Percentiles rank a stretch among this genome's conserved stretches.
Evolutionary conservation across 2,797 vertebrate genomes (phyloP).

Genomic region (Gymnothorax javanicus): DNA sequence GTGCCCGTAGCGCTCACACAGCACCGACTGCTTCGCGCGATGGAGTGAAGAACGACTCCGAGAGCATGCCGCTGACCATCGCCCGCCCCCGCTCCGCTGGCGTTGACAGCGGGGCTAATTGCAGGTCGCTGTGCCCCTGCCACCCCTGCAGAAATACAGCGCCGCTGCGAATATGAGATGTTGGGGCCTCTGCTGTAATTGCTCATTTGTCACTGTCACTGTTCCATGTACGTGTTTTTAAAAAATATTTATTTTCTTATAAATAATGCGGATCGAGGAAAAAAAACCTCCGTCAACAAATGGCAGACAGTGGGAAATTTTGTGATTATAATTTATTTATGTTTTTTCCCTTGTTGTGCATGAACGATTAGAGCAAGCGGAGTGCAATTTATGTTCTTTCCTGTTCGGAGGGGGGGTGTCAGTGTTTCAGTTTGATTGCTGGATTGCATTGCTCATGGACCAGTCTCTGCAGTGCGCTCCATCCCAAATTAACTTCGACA

Average conservation of each 20-base stretch:
- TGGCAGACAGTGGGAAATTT: conserved; percentile 6
- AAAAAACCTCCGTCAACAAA: conserved; percentile 50
- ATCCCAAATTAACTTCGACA: conserved; percentile 68
- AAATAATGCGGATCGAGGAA: conserved; percentile 46
- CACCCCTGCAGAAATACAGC: background rate
- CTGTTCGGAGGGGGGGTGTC: background rate
- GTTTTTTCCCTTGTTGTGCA: background rate
- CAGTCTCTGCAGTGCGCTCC: conserved; percentile 62
- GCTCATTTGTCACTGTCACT: conserved; percentile 74
- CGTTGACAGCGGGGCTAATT: conserved; percentile 66
- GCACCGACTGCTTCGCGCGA: conserved; percentile 43
- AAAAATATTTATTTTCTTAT: background rate
- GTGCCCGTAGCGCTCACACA: background rate
- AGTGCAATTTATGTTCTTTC: background rate
- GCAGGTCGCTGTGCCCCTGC: conserved; percentile 51
- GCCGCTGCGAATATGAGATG: conserved; percentile 60
- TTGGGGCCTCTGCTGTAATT: conserved; percentile 68
- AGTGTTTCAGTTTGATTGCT: conserved; percentile 69
- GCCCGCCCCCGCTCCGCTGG: conserved; percentile 42
- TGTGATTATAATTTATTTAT: too few species aligned
- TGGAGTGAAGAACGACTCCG: conserved; percentile 73
- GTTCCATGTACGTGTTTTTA: conserved; percentile 45
- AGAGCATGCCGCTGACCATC: conserved; percentile 51
- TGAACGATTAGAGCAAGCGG: background rate
- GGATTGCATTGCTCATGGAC: conserved; percentile 78